Base-by-base conservation (phyloP, 1,140 invertebrate species). In the Cyrtorhinus lividipennis region DNA sequence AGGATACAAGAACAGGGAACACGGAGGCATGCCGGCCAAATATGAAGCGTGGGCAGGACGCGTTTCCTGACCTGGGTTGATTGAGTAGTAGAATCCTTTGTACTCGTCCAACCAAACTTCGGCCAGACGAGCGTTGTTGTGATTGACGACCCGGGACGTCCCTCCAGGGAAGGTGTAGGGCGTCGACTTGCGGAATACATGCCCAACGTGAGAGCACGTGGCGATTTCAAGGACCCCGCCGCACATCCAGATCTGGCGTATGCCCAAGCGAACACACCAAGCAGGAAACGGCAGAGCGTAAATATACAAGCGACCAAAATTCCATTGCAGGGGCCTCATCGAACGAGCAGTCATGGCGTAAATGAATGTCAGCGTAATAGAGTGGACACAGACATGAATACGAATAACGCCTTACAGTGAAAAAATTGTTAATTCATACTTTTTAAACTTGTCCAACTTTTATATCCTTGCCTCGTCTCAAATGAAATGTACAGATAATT, bases 121-220 rank as follows among this genome's bases (percentile, higher is more conserved):
- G 66, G 92, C 93, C 70, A 96, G 83, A 69, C 94, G 83, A 68
- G 91, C 92, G 82, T 95, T 94, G 82, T 97, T 97, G 80, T 95
- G 92, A 83, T 98, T 95, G 76, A 98, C 91, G 76, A 98, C 93
- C 74, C 90, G 88, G 73, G 92, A 90, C 68, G 93, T 97, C 69
- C 96, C 96, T 70, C 95, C 95, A 64, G 96, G 96, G 80, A 99
- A 99, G 68, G 92, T 93, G 77, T 99, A 99, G 46, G 96, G 96
- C 69, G 93, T 98, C 69, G 95, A 94, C 81, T 98, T 98, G 72
- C 95, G 85, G 81, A 98, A 98, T 68, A 98, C 93, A 79, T 96
- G 93, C 68, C 92, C 90, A 68, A 95, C 92, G 77, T 91, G 88
- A 67, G 89, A 92, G 75, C 91, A 93, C 68, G 91, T 90, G 67